These are phyloP conservation scores for Rosalia funebris DNA, from an alignment of 2,888 invertebrate species.

Conservation along the genomic window DNA sequence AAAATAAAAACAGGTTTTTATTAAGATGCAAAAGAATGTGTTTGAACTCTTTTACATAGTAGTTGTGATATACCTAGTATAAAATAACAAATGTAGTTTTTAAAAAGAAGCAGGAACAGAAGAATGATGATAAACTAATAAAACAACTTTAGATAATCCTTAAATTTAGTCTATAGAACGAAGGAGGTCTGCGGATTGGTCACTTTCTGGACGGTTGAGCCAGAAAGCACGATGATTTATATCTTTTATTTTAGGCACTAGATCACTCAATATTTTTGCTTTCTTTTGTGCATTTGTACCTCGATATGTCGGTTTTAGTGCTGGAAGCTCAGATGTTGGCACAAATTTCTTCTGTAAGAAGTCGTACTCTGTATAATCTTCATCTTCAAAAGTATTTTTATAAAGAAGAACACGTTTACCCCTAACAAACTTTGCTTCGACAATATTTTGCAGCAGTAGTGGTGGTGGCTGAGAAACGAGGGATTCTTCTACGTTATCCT, in stretches of 20 bases:
- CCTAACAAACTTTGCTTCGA: slow-evolving; percentile 2
- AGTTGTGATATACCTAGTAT: not conserved
- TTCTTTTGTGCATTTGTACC: not conserved
- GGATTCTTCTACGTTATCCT: not conserved
- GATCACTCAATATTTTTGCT: not conserved
- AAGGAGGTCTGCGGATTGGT: not conserved
- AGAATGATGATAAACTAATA: not conserved
- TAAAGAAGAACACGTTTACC: not conserved
- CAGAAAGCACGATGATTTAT: not conserved
- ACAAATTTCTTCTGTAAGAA: not conserved
- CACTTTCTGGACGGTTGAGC: not conserved
- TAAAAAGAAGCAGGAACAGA: not conserved
- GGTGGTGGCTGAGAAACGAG: not conserved
- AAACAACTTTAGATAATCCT: not conserved
- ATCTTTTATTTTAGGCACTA: not conserved
- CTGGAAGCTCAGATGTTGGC: not conserved
- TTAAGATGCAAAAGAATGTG: not conserved
- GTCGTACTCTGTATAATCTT: not conserved
- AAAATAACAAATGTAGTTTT: not conserved
- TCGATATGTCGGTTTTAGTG: not conserved
- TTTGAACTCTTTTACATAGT: not conserved
- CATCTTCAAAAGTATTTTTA: not conserved
- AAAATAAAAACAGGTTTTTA: not conserved
- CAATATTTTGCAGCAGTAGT: slow-evolving; percentile 7
- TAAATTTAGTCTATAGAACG: not conserved